Percentiles rank a stretch among this genome's conserved stretches.
Conservation (phyloP, 1,140 invertebrate genomes). For the Pollicipes pollicipes region DNA sequence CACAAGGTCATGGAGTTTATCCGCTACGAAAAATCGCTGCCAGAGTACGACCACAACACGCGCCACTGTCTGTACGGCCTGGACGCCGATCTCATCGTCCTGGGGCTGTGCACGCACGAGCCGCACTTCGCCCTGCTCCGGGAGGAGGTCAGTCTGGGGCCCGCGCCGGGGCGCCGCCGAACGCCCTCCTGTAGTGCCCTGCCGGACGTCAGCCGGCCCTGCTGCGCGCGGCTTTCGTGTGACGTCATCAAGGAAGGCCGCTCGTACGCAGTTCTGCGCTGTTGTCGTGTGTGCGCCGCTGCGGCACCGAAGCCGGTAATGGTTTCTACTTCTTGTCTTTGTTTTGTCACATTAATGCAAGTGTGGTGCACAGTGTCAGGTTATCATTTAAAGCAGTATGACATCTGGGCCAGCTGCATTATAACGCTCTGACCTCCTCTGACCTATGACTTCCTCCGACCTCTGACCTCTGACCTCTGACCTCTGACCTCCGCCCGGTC, state of each 20-base stretch:
- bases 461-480: neutral
- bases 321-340: too few relatives aligned
- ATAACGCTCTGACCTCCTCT: neutral
- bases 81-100: conserved; percentile 90
- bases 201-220: too few relatives aligned
- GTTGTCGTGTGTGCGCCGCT: too few relatives aligned
- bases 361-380: too few relatives aligned
- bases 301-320: too few relatives aligned
- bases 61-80: conserved; percentile 87
- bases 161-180: too few relatives aligned
- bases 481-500: neutral
- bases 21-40: conserved; percentile 58
- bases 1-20: conserved; percentile 99
- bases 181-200: too few relatives aligned
- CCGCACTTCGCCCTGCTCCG: conserved; percentile 78
- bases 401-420: neutral
- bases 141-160: conserved; percentile 46
- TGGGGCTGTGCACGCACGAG: conserved; percentile 82
- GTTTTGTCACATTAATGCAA: too few relatives aligned
- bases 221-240: too few relatives aligned
- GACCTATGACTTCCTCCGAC: neutral
- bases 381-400: too few relatives aligned
- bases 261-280: neutral
- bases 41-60: conserved; percentile 69
- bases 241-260: too few relatives aligned